Percentiles rank a stretch among this genome's conserved stretches.
Evolutionary conservation across 2,797 vertebrate species (phyloP).

Genomic region (Coreius guichenoti): DNA sequence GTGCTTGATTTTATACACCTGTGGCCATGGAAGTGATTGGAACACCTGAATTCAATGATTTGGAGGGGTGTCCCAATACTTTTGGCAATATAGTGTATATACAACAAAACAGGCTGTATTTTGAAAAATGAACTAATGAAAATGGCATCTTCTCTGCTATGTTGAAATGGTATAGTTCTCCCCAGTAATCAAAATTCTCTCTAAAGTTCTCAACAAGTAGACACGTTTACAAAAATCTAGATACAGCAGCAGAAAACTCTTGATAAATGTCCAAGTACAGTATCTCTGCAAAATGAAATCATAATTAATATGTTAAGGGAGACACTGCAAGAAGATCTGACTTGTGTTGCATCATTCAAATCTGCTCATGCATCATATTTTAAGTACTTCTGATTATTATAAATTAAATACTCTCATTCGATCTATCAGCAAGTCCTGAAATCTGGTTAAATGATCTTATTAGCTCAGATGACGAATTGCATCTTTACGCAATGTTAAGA

Average conservation of each 20-base stretch:
- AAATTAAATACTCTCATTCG: slow-evolving; percentile 40
- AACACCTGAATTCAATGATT: too few species aligned
- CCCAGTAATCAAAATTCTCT: neutral
- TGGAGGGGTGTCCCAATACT: too few species aligned
- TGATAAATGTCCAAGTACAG: neutral
- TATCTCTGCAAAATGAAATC: slow-evolving; percentile 10
- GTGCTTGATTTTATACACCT: too few species aligned
- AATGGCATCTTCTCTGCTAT: neutral
- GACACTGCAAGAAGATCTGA: slow-evolving; percentile 63
- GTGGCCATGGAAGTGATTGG: too few species aligned
- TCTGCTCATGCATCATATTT: slow-evolving; percentile 12
- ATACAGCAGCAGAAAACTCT: neutral
- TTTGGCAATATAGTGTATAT: too few species aligned
- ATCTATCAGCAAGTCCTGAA: slow-evolving; percentile 63
- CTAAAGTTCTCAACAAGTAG: neutral
- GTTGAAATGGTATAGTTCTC: neutral
- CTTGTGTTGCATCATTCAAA: slow-evolving; percentile 38
- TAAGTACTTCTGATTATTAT: neutral
- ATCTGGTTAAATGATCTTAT: slow-evolving; percentile 65
- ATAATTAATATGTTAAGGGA: slow-evolving; percentile 50
- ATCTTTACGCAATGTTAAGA: slow-evolving; percentile 7
- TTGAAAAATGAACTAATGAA: neutral
- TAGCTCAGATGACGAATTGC: slow-evolving; percentile 17
- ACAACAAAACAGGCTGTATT: neutral
- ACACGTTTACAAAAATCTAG: neutral